These are phyloP conservation scores for Aphelocoma californica DNA, from an alignment of 2,797 vertebrate species.

Conservation along the genomic window DNA sequence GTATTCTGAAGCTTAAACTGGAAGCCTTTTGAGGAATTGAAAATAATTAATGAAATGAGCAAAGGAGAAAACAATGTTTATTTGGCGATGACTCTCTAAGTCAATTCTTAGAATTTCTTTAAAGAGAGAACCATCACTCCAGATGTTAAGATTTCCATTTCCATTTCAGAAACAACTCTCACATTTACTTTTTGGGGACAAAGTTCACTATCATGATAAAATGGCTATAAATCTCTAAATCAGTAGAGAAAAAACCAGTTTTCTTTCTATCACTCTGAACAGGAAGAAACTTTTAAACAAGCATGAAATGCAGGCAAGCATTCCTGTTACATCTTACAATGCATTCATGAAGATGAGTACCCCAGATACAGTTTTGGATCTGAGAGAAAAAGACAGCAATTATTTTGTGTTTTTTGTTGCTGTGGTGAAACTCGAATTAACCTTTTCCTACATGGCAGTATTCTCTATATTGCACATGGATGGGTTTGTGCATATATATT, in stretches of 20 bases:
- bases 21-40: background rate
- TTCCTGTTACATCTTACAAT: background rate
- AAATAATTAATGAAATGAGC: background rate
- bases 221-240: conserved; percentile 1
- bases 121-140: background rate
- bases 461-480: background rate
- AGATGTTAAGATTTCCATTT: background rate
- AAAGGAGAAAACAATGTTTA: background rate
- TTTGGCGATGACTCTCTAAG: conserved; percentile 3
- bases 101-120: conserved; percentile 30
- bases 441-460: background rate
- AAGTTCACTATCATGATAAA: background rate
- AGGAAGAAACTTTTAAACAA: background rate
- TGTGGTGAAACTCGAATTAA: conserved; percentile 2
- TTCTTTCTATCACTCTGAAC: background rate
- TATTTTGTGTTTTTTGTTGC: background rate
- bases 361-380: background rate
- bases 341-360: background rate
- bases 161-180: background rate
- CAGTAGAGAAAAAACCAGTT: background rate
- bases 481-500: background rate
- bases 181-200: background rate
- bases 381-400: conserved; percentile 23
- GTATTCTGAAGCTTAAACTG: background rate
- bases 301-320: background rate